Conservation (phyloP, 2,113 vertebrate genomes). For the Romanogobio albipinnatus region DNA sequence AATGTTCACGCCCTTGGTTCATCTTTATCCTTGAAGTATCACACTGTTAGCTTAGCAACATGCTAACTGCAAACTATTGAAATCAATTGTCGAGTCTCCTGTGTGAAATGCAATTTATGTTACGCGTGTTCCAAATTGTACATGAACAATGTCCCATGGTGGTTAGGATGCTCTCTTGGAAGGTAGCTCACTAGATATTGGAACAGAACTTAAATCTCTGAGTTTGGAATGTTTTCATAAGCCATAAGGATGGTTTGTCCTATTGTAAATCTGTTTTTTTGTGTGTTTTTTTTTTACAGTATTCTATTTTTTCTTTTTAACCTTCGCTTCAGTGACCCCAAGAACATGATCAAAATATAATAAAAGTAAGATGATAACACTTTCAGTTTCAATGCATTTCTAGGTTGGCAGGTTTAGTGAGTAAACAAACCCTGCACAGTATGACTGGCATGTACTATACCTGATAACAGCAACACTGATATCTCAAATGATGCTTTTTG, state of each 20-base stretch:
- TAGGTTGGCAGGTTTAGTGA: constrained; percentile 1
- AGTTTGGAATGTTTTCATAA: constrained; percentile 6
- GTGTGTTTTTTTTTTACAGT: neutral
- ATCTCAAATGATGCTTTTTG: constrained; percentile 7
- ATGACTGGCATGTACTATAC: constrained; percentile 1
- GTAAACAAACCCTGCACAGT: neutral
- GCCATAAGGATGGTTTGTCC: neutral
- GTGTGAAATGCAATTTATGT: neutral
- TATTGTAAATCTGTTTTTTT: neutral
- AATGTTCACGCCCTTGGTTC: neutral
- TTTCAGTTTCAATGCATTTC: constrained; percentile 21
- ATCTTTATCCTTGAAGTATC: neutral
- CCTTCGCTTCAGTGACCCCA: constrained; percentile 15
- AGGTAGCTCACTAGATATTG: neutral
- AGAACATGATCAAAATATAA: constrained; percentile 32
- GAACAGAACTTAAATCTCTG: neutral
- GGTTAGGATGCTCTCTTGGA: neutral
- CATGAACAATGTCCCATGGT: neutral
- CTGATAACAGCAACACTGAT: constrained; percentile 16
- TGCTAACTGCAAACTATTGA: neutral
- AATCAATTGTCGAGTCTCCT: neutral
- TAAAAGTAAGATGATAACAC: constrained; percentile 26
- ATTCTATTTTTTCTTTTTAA: neutral
- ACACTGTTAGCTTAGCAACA: neutral
- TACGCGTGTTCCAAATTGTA: neutral